phyloP scores from a whole-genome alignment of 2,888 invertebrate genomes.

The Agrotis ipsilon region DNA sequence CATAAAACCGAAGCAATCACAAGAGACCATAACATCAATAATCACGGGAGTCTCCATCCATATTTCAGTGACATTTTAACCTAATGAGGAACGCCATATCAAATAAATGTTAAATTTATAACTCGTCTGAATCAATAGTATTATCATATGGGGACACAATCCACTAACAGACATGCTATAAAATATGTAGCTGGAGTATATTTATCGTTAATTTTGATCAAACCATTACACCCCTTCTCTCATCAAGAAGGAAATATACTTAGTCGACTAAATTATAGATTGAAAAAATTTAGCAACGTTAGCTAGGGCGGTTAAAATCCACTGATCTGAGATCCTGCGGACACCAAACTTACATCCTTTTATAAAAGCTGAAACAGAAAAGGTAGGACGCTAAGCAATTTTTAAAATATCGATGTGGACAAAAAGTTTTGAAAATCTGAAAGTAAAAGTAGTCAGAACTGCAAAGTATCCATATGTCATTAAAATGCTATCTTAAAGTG shows the following conservation, averaged over 20 bases:
- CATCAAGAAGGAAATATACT: not conserved
- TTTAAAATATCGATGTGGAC: not conserved
- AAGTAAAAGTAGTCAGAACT: not conserved
- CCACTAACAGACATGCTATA: constrained; percentile 35
- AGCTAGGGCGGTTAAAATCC: too few species aligned
- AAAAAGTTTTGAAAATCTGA: not conserved
- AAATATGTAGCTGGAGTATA: not conserved
- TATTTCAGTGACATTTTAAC: constrained; percentile 62
- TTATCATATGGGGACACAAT: constrained; percentile 59
- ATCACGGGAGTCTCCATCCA: constrained; percentile 58
- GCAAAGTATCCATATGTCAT: not conserved
- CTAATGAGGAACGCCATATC: constrained; percentile 68
- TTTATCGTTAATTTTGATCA: not conserved
- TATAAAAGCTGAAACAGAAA: not conserved
- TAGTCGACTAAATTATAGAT: not conserved
- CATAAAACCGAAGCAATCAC: constrained; percentile 63
- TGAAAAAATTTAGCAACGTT: not conserved
- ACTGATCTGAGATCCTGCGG: not conserved
- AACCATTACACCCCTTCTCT: too few species aligned
- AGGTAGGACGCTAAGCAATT: not conserved
- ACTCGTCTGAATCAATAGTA: constrained; percentile 71
- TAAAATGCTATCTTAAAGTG: not conserved
- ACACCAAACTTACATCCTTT: not conserved
- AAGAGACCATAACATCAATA: constrained; percentile 47
- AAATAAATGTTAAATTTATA: constrained; percentile 70